Conservation (phyloP, 2,797 vertebrate species). For the Mormyrus hasselquistii region DNA sequence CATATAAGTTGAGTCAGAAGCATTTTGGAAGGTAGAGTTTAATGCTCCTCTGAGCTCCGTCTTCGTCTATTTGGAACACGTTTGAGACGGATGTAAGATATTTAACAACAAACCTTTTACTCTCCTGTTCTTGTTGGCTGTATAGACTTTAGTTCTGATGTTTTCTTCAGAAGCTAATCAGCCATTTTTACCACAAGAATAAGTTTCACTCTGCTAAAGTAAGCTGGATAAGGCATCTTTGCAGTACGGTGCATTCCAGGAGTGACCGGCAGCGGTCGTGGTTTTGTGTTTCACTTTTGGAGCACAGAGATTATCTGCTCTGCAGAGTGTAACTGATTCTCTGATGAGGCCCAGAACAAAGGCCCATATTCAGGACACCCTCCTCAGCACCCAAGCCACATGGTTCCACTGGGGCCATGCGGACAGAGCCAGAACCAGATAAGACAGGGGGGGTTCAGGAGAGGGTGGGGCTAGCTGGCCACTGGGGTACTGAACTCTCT, state of each 20-base stretch:
- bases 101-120: background rate
- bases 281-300: background rate
- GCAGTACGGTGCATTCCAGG: background rate
- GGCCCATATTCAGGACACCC: background rate
- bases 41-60: background rate
- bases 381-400: background rate
- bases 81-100: background rate
- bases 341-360: background rate
- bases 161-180: background rate
- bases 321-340: background rate
- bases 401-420: background rate
- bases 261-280: background rate
- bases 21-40: background rate
- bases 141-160: background rate
- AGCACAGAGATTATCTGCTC: background rate
- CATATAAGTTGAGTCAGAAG: background rate
- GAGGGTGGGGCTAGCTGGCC: background rate
- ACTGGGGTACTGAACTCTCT: background rate
- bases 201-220: background rate
- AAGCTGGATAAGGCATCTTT: background rate
- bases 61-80: background rate
- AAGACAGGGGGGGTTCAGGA: background rate
- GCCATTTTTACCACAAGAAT: background rate
- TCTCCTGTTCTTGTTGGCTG: background rate
- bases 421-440: background rate